Evolutionary conservation across 2,113 vertebrate species (phyloP), one percentile per base, ranked within the genome.

Genomic region (Alligator mississippiensis): DNA sequence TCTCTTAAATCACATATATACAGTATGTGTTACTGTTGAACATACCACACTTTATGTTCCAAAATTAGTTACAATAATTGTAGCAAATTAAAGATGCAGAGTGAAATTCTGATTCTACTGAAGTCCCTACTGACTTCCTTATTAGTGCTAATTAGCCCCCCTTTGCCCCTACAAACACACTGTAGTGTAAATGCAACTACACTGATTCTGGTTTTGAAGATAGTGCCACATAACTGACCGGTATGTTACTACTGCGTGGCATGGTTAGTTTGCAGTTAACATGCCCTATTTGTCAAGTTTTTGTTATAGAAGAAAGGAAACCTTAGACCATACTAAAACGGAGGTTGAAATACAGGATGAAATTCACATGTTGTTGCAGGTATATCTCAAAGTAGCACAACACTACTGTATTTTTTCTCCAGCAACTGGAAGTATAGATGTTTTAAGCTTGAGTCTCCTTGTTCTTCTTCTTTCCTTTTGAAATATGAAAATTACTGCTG

Each of bases 11-110:
- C 18, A 92, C 95, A 82, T 82, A 92, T 60, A 47, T 47, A 47
- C 47, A 47, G 57, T 82, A 34, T 70, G 61, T 78, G 93, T 80
- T 62, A 24, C 70, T 61, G 21, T n/a, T 87, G 93, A 93, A 85
- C 84, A 82, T 25, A 89, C 47, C 63, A 75, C 64, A 34, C 58
- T 79, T 95, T 58, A 93, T 85, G 94, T 96, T 96, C 89, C 84
- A 63, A 72, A 17, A 77, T 83, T 74, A 90, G 61, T 0, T 78
- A 89, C 66, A 88, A 82, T 79, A 95, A 82, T 82, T 63, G 1
- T 1, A 92, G 79, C 55, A 95, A 94, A 97, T 97, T 96, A 93
- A 96, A 95, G 85, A 93, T 94, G 93, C 58, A 58, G 88, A 77
- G 82, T 93, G 90, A 89, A 95, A 70, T 84, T 74, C 82, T 89